phyloP scores from a whole-genome alignment of 30 jellyfish, hydroid and myxozoan species.

The Rhopilema esculentum region DNA sequence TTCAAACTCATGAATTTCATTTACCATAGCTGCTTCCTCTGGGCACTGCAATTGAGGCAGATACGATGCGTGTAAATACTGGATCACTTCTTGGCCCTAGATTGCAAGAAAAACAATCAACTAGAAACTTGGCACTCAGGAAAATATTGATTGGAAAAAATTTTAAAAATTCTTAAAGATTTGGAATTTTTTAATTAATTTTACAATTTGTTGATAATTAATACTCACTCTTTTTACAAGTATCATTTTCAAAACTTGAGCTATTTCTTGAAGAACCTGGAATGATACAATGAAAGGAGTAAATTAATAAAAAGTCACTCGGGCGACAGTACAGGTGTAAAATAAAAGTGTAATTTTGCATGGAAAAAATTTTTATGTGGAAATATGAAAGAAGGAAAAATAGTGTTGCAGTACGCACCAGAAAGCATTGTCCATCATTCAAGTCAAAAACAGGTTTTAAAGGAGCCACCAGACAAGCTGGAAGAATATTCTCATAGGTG shows the following conservation, averaged over 20 bases:
- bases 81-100: slow-evolving; percentile 79
- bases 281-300: too few species aligned
- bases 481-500: slow-evolving; percentile 80
- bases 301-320: too few species aligned
- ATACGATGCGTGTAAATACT: slow-evolving; percentile 73
- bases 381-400: too few species aligned
- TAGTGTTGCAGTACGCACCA: slow-evolving; percentile 76
- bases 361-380: too few species aligned
- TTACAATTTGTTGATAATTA: background rate
- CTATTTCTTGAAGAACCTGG: slow-evolving; percentile 73
- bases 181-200: too few species aligned
- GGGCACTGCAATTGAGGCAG: slow-evolving; percentile 88
- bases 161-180: too few species aligned
- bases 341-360: too few species aligned
- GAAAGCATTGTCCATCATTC: slow-evolving; percentile 86
- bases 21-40: slow-evolving; percentile 57
- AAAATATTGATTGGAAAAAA: too few species aligned
- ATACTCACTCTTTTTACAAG: slow-evolving; percentile 35
- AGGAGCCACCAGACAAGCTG: slow-evolving; percentile 94
- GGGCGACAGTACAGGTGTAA: too few species aligned
- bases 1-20: too few species aligned
- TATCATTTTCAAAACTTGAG: slow-evolving; percentile 43
- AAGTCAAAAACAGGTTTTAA: slow-evolving; percentile 81
- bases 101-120: slow-evolving; percentile 7
- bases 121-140: background rate